Conservation (phyloP, 2,113 vertebrate species). For the Tiliqua scincoides region DNA sequence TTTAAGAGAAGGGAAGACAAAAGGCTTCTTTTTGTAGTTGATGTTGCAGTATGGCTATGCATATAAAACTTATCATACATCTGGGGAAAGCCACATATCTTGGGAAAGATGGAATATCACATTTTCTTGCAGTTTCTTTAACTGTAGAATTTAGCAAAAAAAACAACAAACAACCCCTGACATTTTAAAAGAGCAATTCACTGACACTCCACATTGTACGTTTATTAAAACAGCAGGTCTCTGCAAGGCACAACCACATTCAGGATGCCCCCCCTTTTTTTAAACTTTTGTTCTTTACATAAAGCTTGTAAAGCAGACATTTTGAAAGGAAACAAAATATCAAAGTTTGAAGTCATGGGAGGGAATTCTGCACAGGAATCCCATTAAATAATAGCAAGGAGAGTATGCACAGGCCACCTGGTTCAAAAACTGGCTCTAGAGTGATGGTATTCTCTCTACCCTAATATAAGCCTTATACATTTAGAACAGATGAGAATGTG, state of each 20-base stretch:
- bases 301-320: not conserved
- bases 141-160: not conserved
- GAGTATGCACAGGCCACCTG: not conserved
- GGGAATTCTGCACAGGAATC: not conserved
- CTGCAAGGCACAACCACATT: not conserved
- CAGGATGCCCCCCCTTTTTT: too few species aligned
- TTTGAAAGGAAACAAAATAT: not conserved
- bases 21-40: not conserved
- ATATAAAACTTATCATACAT: not conserved
- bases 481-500: constrained; percentile 1
- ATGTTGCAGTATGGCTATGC: not conserved
- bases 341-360: constrained; percentile 13
- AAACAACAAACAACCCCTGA: too few species aligned
- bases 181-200: constrained; percentile 3
- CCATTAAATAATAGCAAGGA: rapidly evolving
- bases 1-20: too few species aligned
- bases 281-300: not conserved
- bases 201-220: not conserved
- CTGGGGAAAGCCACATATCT: not conserved
- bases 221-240: not conserved
- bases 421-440: not conserved
- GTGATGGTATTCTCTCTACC: not conserved
- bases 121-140: not conserved
- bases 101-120: not conserved
- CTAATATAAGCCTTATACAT: constrained; percentile 1